Conservation (phyloP, 2,113 vertebrate genomes). For the Ammodytes marinus region DNA sequence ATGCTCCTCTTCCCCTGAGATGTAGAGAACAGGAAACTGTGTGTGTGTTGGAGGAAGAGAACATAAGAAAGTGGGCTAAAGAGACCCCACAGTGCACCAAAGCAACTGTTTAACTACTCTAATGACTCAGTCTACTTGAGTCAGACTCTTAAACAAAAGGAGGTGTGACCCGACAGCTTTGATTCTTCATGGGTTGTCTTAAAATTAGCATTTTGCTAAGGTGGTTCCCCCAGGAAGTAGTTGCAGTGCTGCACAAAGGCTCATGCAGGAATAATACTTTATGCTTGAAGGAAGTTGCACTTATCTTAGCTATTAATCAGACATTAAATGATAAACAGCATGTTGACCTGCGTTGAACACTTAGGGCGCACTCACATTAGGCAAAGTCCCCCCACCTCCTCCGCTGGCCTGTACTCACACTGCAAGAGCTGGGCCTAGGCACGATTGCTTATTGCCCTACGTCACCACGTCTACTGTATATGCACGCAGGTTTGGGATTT, state of each 20-base stretch:
- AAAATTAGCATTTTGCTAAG: conserved; percentile 63
- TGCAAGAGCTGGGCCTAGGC: too few relatives aligned
- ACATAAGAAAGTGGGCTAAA: background rate
- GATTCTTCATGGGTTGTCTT: conserved; percentile 40
- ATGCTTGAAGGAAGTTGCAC: conserved; percentile 41
- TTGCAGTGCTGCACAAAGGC: conserved; percentile 50
- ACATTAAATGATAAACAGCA: conserved; percentile 15
- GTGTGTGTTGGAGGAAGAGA: conserved; percentile 2
- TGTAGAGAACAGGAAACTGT: conserved; percentile 30
- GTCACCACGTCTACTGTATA: too few relatives aligned
- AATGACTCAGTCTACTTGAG: conserved; percentile 20
- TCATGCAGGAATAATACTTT: conserved; percentile 22
- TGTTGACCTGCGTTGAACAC: background rate
- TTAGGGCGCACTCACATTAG: background rate
- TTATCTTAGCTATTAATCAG: conserved; percentile 15
- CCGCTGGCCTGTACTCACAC: too few relatives aligned
- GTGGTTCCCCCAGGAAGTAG: conserved; percentile 74
- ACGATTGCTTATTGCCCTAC: too few relatives aligned
- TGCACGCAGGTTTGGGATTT: too few relatives aligned
- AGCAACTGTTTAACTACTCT: conserved; percentile 4
- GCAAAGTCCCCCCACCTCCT: too few relatives aligned
- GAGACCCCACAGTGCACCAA: conserved; percentile 10
- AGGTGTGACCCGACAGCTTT: conserved; percentile 28
- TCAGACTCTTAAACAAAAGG: conserved; percentile 34
- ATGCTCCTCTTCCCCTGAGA: conserved; percentile 54